Percentiles rank a stretch among this genome's conserved stretches.
Evolutionary conservation across 2,888 invertebrate species (phyloP).

Genomic region (Periphyllus acericola): DNA sequence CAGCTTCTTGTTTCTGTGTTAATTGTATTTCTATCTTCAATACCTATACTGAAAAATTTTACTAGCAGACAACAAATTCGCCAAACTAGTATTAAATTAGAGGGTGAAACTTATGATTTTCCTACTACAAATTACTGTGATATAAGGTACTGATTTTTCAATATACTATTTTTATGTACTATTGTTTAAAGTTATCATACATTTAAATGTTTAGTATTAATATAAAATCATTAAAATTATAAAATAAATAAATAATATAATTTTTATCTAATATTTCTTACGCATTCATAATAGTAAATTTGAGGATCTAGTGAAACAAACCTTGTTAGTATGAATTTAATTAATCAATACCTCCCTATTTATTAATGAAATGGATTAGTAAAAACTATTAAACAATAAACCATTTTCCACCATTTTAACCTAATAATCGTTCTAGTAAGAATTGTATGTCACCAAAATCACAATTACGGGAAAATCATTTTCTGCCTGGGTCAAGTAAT

Average conservation of each 20-base stretch:
- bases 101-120: neutral
- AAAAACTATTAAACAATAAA: neutral
- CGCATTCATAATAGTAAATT: neutral
- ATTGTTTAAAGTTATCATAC: neutral
- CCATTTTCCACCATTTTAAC: conserved; percentile 12
- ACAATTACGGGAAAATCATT: conserved; percentile 50
- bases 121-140: neutral
- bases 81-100: conserved; percentile 27
- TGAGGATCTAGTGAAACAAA: conserved; percentile 40
- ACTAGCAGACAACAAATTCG: conserved; percentile 29
- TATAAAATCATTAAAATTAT: neutral
- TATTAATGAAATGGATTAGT: conserved; percentile 1
- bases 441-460: conserved; percentile 41
- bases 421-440: conserved; percentile 52
- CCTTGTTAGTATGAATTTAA: conserved; percentile 35
- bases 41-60: neutral
- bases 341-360: neutral
- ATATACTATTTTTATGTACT: neutral
- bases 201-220: too few species aligned
- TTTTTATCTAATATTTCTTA: neutral
- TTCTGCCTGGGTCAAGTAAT: conserved; percentile 52
- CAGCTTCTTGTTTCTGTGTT: conserved; percentile 30
- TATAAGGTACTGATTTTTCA: conserved; percentile 14
- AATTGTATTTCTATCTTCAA: conserved; percentile 17
- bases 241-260: neutral